phyloP scores from a whole-genome alignment of 2,888 invertebrate genomes.

The Mesopsocus fuscifrons region DNA sequence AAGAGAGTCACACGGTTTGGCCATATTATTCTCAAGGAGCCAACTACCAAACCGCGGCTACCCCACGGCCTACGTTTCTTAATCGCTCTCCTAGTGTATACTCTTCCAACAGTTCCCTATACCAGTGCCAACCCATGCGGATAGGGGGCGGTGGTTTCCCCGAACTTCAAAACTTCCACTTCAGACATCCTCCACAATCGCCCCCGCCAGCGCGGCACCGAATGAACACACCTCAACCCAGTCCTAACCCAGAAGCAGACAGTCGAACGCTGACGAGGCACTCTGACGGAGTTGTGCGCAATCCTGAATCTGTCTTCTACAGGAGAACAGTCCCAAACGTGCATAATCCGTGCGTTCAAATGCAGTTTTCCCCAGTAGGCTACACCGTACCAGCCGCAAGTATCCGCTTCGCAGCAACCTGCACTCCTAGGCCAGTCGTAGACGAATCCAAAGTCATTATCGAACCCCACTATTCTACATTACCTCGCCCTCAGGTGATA shows the following conservation, averaged over 20 bases:
- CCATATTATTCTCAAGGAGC: constrained; percentile 35
- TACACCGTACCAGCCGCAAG: constrained; percentile 9
- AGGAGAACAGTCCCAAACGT: constrained; percentile 6
- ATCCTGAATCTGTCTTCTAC: constrained; percentile 6
- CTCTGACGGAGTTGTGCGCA: constrained; percentile 4
- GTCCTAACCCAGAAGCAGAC: constrained; percentile 1
- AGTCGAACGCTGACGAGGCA: not conserved
- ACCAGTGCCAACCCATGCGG: constrained; percentile 8
- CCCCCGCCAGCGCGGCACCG: not conserved
- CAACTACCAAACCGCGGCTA: not conserved
- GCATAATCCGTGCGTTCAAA: constrained; percentile 14
- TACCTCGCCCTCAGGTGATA: constrained; percentile 17
- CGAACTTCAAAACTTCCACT: constrained; percentile 1
- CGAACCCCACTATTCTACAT: constrained; percentile 17
- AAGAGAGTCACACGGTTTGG: constrained; percentile 34
- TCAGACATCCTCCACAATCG: constrained; percentile 6
- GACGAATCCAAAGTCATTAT: constrained; percentile 13
- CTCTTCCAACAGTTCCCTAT: constrained; percentile 2
- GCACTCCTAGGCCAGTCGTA: constrained; percentile 9
- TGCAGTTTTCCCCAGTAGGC: constrained; percentile 15
- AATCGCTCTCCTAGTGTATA: constrained; percentile 5
- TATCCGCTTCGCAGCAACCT: constrained; percentile 11
- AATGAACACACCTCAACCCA: constrained; percentile 7
- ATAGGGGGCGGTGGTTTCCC: not conserved
- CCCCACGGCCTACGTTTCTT: not conserved